Evolutionary conservation across 1,140 invertebrate species (phyloP).

Genomic region (Arion vulgaris): DNA sequence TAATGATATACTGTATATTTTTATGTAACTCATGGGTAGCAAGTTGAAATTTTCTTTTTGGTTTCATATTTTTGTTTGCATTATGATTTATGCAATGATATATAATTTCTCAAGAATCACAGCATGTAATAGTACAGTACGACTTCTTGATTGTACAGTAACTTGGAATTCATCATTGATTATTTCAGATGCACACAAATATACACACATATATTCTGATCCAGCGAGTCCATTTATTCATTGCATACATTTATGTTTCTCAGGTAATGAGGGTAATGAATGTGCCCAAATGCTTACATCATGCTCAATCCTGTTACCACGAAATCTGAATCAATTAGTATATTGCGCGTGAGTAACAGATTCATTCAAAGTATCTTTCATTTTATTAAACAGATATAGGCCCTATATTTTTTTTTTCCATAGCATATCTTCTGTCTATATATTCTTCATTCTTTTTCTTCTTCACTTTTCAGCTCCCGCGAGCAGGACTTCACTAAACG

Average conservation of each 20-base stretch:
- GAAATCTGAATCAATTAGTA: background rate
- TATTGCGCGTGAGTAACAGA: background rate
- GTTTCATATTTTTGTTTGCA: too few relatives aligned
- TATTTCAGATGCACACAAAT: background rate
- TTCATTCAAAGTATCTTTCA: background rate
- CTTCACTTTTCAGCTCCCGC: too few relatives aligned
- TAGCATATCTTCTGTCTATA: too few relatives aligned
- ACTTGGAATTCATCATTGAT: background rate
- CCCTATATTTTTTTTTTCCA: background rate
- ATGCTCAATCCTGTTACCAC: background rate
- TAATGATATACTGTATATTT: too few relatives aligned
- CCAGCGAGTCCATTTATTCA: background rate
- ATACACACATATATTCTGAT: background rate
- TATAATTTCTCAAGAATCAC: too few relatives aligned
- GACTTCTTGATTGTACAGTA: too few relatives aligned
- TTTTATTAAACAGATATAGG: background rate
- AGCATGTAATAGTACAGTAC: too few relatives aligned
- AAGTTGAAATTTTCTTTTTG: too few relatives aligned
- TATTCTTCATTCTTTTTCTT: too few relatives aligned
- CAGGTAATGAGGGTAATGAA: conserved; percentile 7
- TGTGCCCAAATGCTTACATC: conserved; percentile 6
- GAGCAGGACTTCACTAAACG: too few relatives aligned
- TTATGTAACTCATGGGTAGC: too few relatives aligned
- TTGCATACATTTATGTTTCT: background rate
- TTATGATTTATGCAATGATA: too few relatives aligned